Evolutionary conservation across 2,888 invertebrate species (phyloP).

Genomic region (Rotaria macrura): DNA sequence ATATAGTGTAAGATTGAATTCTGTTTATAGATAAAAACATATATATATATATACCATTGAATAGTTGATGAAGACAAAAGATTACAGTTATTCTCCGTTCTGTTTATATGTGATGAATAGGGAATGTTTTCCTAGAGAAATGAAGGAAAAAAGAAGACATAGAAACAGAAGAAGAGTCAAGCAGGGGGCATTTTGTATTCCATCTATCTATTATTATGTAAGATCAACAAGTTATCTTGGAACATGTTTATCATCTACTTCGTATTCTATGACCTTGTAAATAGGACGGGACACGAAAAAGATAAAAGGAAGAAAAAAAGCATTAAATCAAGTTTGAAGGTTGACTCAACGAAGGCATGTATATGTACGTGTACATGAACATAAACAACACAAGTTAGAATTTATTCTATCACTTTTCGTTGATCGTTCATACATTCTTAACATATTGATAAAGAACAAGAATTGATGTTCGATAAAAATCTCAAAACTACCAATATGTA

Average conservation of each 20-base stretch:
- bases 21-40: slow-evolving; percentile 7
- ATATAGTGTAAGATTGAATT: not conserved
- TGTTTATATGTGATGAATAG: not conserved
- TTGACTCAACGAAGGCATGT: not conserved
- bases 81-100: not conserved
- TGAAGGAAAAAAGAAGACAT: not conserved
- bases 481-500: not conserved
- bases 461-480: not conserved
- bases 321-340: slow-evolving; percentile 8
- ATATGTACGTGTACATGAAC: not conserved
- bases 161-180: not conserved
- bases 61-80: not conserved
- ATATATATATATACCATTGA: not conserved
- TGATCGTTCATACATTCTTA: not conserved
- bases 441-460: not conserved
- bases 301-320: not conserved
- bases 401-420: not conserved
- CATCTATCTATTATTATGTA: not conserved
- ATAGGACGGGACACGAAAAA: not conserved
- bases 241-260: not conserved
- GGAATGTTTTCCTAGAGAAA: not conserved
- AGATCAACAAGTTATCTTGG: slow-evolving; percentile 4
- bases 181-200: not conserved
- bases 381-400: not conserved
- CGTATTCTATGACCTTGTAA: not conserved